Percentiles rank a stretch among this genome's conserved stretches.
Evolutionary conservation across 2,888 invertebrate species (phyloP).

Genomic region (Platerodrilus igneus): DNA sequence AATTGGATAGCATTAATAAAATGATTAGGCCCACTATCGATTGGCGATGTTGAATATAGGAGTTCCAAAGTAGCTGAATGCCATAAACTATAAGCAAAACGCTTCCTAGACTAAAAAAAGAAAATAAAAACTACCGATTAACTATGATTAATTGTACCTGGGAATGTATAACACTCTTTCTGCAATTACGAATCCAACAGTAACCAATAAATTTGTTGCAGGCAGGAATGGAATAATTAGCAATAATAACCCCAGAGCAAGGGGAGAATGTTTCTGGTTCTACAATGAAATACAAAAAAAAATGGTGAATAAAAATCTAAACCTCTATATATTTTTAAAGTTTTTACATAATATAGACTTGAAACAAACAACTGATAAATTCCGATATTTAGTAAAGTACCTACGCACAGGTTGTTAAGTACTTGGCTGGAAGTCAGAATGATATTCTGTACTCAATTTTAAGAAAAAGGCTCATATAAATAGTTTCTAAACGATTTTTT

Average conservation of each 20-base stretch:
- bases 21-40: slow-evolving; percentile 53
- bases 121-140: slow-evolving; percentile 2
- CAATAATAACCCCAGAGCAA: slow-evolving; percentile 66
- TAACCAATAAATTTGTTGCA: slow-evolving; percentile 76
- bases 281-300: slow-evolving; percentile 31
- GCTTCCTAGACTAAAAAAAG: slow-evolving; percentile 66
- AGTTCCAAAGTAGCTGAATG: slow-evolving; percentile 61
- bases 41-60: slow-evolving; percentile 49
- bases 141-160: slow-evolving; percentile 52
- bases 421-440: too few species aligned
- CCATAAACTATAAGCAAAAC: slow-evolving; percentile 74
- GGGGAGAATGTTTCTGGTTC: slow-evolving; percentile 63
- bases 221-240: slow-evolving; percentile 80
- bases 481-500: too few species aligned
- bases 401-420: too few species aligned
- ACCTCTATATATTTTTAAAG: too few species aligned
- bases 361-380: too few species aligned
- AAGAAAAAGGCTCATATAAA: too few species aligned
- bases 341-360: too few species aligned
- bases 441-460: too few species aligned
- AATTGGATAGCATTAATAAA: slow-evolving; percentile 59
- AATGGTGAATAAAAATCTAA: too few species aligned
- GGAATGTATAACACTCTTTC: slow-evolving; percentile 87
- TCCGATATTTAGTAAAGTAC: too few species aligned
- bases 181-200: slow-evolving; percentile 80